A percentile compares a stretch with the other conserved stretches of the same genome.
Conservation (phyloP, 2,888 invertebrate species). For the Eucera pruinosa region DNA sequence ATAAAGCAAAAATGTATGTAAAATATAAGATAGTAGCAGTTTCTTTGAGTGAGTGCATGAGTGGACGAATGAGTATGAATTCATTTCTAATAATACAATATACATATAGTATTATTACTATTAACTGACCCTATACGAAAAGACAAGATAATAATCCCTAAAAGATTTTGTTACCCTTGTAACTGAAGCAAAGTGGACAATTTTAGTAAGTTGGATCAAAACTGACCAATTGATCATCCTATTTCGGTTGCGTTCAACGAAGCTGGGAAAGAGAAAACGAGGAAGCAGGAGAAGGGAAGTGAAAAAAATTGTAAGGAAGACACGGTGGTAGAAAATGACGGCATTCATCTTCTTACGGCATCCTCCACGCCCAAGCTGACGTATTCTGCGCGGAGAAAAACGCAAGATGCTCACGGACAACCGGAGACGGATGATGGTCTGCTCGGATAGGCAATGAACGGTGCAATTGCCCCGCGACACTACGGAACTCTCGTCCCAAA, state of each 20-base stretch:
- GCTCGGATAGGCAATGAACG: conserved; percentile 50
- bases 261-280: neutral
- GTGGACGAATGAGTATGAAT: too few relatives aligned
- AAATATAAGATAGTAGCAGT: too few relatives aligned
- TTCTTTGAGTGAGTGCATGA: too few relatives aligned
- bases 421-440: conserved; percentile 53
- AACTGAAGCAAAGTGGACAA: neutral
- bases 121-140: too few relatives aligned
- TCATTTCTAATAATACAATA: too few relatives aligned
- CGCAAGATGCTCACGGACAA: conserved; percentile 53
- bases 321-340: conserved; percentile 51
- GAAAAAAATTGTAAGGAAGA: conserved; percentile 15
- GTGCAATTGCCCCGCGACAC: conserved; percentile 42
- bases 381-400: conserved; percentile 63
- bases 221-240: neutral
- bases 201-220: too few relatives aligned
- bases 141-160: conserved; percentile 17
- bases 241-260: conserved; percentile 13
- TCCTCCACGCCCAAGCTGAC: conserved; percentile 59
- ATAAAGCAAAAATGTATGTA: too few relatives aligned
- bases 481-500: conserved; percentile 14
- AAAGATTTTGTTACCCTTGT: conserved; percentile 12
- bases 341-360: conserved; percentile 64
- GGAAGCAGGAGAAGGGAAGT: neutral
- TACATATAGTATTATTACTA: too few relatives aligned